Conservation (phyloP, 2,113 vertebrate genomes). For the Cathartes aura region DNA sequence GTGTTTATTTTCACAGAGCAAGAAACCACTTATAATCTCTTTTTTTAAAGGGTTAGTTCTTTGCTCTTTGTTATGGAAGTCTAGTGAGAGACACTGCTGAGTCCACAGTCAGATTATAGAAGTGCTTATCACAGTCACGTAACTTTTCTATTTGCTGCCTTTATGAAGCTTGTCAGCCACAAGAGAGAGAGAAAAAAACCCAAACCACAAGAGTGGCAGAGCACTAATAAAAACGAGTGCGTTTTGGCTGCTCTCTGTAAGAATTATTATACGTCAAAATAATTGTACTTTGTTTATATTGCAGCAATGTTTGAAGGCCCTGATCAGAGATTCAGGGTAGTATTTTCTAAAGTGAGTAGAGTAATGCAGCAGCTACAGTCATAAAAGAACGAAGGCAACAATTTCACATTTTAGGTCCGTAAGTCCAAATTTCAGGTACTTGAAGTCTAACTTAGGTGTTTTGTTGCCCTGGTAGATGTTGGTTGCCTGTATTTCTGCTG, state of each 20-base stretch:
- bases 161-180: neutral
- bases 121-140: neutral
- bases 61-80: neutral
- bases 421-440: neutral
- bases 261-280: neutral
- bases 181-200: neutral
- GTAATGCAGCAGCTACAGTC: neutral
- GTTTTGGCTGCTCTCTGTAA: neutral
- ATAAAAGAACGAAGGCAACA: neutral
- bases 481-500: neutral
- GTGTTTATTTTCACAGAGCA: slow-evolving; percentile 21
- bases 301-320: neutral
- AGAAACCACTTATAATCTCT: neutral
- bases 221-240: neutral
- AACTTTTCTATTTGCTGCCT: neutral
- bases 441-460: neutral
- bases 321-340: neutral
- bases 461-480: neutral
- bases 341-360: neutral
- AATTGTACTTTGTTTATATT: neutral
- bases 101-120: neutral
- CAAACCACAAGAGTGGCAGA: neutral
- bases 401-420: neutral
- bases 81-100: neutral
- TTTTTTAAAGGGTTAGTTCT: neutral